A percentile compares a stretch with the other conserved stretches of the same genome.
Evolutionary conservation across 2,888 invertebrate species (phyloP).

Genomic region (Erebia aethiops): DNA sequence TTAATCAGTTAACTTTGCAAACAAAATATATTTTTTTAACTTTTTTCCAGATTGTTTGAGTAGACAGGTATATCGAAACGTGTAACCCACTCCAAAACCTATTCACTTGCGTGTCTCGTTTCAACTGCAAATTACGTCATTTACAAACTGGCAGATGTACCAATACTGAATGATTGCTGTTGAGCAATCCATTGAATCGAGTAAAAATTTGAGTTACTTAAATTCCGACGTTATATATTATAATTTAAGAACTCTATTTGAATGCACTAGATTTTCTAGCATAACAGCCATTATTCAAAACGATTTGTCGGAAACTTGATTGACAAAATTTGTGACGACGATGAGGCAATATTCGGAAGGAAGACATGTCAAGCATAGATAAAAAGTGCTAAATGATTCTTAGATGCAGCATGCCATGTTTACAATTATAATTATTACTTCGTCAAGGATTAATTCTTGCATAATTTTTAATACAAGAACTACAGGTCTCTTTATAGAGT

Average conservation of each 20-base stretch:
- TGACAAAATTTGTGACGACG: constrained; percentile 23
- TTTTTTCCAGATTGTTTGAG: no score
- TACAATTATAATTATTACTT: no score
- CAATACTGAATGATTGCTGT: constrained; percentile 10
- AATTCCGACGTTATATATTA: neutral
- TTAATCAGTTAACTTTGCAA: no score
- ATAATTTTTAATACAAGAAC: no score
- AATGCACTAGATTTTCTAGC: neutral
- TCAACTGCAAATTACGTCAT: neutral
- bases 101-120: neutral
- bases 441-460: no score
- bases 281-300: constrained; percentile 24
- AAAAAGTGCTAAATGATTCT: no score
- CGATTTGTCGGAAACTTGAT: constrained; percentile 19
- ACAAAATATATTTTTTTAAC: neutral
- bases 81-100: neutral
- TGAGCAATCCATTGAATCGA: constrained; percentile 9
- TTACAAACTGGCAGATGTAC: neutral
- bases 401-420: no score
- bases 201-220: neutral
- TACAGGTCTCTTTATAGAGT: no score
- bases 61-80: neutral
- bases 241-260: neutral
- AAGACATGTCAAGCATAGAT: neutral
- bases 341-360: neutral